A percentile compares a stretch with the other conserved stretches of the same genome.
Evolutionary conservation across 37 sponge, comb jelly and placozoan genomes (phyloP).

Genomic region (Crambe crambe): DNA sequence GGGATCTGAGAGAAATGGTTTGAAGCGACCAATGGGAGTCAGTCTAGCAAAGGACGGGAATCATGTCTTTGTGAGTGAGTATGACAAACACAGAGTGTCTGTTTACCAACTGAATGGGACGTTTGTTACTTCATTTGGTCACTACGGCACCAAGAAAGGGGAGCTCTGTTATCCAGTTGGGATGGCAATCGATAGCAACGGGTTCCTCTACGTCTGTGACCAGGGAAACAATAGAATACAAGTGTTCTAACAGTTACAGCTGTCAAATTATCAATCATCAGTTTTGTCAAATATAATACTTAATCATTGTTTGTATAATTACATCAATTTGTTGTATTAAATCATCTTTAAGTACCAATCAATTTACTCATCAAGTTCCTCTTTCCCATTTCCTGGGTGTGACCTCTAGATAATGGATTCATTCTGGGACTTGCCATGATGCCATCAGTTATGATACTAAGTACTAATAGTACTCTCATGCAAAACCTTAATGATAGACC

Average conservation of each 20-base stretch:
- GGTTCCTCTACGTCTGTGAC: constrained; percentile 51
- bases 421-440: no score
- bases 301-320: no score
- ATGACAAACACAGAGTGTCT: constrained; percentile 31
- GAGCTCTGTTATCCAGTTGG: constrained; percentile 33
- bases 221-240: constrained; percentile 43
- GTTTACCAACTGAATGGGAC: constrained; percentile 10
- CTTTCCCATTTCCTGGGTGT: no score
- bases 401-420: no score
- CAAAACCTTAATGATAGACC: no score
- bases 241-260: constrained; percentile 9
- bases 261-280: no score
- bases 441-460: no score
- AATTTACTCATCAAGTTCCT: no score
- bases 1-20: neutral
- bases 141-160: constrained; percentile 8
- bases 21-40: constrained; percentile 30
- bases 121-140: constrained; percentile 23
- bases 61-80: constrained; percentile 30
- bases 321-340: no score
- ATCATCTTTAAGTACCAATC: no score
- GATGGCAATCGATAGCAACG: constrained; percentile 28
- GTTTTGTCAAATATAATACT: no score
- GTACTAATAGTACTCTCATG: no score
- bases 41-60: constrained; percentile 11